phyloP scores from a whole-genome alignment of 1,140 invertebrate genomes.

The Drosophila bocki region DNA sequence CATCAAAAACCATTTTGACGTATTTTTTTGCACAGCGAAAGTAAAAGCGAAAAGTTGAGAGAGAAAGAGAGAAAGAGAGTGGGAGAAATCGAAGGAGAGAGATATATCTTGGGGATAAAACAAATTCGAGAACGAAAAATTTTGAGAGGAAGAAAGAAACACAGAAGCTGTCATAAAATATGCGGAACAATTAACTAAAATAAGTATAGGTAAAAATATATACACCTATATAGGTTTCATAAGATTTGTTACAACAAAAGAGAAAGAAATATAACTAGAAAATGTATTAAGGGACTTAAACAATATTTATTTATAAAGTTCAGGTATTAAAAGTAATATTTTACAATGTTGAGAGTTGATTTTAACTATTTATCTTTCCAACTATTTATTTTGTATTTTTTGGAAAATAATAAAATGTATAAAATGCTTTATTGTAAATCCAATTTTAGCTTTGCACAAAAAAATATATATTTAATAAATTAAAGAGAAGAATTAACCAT shows the following conservation, averaged over 20 bases:
- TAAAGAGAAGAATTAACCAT: background rate
- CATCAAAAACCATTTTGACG: constrained; percentile 33
- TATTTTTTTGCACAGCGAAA: constrained; percentile 69
- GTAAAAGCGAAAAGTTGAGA: constrained; percentile 59
- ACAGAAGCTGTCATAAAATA: constrained; percentile 20
- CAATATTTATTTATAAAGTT: background rate
- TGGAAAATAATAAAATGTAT: background rate
- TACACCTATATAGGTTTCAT: background rate
- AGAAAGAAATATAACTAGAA: background rate
- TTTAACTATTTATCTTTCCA: no score
- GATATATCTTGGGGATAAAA: background rate
- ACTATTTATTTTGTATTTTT: background rate
- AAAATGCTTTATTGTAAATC: background rate
- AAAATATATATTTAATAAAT: background rate
- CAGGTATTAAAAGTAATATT: background rate
- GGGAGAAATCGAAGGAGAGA: background rate
- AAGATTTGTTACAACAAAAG: constrained; percentile 8
- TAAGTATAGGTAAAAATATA: constrained; percentile 13
- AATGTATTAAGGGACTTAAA: background rate
- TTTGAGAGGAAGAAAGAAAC: background rate
- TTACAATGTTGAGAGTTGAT: no score
- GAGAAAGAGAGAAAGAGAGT: background rate
- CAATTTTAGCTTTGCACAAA: no score
- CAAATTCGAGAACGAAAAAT: constrained; percentile 4
- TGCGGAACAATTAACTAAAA: constrained; percentile 40